Evolutionary conservation across 2,113 vertebrate genomes (phyloP), one percentile per base, ranked within the genome.

Genomic region (Phaetusa simplex): DNA sequence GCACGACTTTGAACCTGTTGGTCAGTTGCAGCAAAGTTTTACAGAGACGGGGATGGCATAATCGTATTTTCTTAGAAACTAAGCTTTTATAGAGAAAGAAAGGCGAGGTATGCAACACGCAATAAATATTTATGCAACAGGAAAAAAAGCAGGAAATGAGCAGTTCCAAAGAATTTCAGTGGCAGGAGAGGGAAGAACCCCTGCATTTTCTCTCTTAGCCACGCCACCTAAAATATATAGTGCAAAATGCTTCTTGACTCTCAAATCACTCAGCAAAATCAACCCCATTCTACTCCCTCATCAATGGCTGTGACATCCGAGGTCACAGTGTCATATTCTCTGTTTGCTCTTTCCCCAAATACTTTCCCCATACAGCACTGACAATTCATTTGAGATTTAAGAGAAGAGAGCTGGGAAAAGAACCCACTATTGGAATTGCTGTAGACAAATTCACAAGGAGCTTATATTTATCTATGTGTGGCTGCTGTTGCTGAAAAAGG

Each of bases 51-150:
- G 40, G 17, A 17, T 66, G 49, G 36, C 19, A 42, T 29, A 65
- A 73, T 24, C 1, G 2, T 20, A 40, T 55, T 76, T 93, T 36
- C 49, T 65, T 59, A 64, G 16, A 62, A 89, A 73, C 8, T 5
- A 40, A 53, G 24, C 23, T 67, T 82, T 62, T 42, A 43, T 6
- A 58, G 36, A 36, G 29, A 82, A 88, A 66, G 55, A 36, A 23
- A 49, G 52, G 50, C 0, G 5, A 64, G 7, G 34, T 34, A 14
- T 45, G 45, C 23, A 73, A 73, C 19, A 52, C 0, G 47, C 21
- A 22, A 49, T 20, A 22, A 79, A 38, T 56, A 71, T 23, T 53
- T 52, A 74, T 65, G 43, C 5, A 56, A 53, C 23, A 67, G 58
- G 32, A 59, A 49, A 78, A 40, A 92, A 73, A 66, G 26, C 29